Evolutionary conservation across 2,888 invertebrate species (phyloP), one percentile per base, ranked within the genome.

Genomic region (Chironomus tentans): DNA sequence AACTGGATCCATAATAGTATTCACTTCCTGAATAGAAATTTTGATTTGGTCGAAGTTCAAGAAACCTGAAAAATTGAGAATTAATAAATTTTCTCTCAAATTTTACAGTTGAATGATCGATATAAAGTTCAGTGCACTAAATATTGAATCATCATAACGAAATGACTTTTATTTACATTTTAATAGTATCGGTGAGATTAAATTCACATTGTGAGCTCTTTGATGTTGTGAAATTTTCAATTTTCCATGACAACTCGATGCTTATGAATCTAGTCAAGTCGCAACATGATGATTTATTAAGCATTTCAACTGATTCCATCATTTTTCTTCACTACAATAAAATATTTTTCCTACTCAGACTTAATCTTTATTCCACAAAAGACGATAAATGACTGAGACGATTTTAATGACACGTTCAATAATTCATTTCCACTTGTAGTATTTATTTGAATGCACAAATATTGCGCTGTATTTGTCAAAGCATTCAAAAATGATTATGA

Each of bases 21-120:
- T 65, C 65, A 65, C 65, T 65, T 10, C 65, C 65, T 13, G 65
- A 22, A 24, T 24, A 24, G 13, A 65, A 65, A 65, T 65, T 65
- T 65, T 65, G 65, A 65, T 65, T 65, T 22, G 21, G 18, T 24
- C 65, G 65, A 65, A 65, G 65, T 65, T 65, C 65, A 65, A 65
- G 65, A 21, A 65, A 65, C 65, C 65, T 65, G 22, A 21, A 22
- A 65, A 21, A 21, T 10, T 65, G 21, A 21, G 5, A 12, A 21
- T n/a, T 62, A 2, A 15, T 2, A n/a, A n/a, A n/a, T n/a, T n/a
- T n/a, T n/a, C n/a, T n/a, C n/a, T n/a, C 21, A 62, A 56, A 3
- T 1, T 56, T 15, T 38, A 56, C 18, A 56, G 56, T 15, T 56
- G n/a, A 56, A 56, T 56, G 56, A 56, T 56, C 38, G 38, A 38